A percentile compares a stretch with the other conserved stretches of the same genome.
Conservation (phyloP, 2,797 vertebrate genomes). For the Molossus molossus region DNA sequence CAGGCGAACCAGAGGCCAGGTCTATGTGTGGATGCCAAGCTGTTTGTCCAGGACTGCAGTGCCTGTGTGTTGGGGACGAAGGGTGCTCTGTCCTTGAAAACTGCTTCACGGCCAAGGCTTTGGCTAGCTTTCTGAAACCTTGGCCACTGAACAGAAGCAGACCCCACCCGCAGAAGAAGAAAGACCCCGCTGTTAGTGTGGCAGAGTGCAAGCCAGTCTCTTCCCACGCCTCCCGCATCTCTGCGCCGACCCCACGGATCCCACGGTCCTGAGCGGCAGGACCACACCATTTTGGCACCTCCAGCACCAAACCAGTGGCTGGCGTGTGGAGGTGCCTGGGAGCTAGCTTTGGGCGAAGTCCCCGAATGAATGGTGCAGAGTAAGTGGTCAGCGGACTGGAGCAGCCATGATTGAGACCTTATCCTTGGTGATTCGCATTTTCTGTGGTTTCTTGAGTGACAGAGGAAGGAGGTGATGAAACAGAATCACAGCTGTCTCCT, state of each 20-base stretch:
- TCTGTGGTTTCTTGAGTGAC: background rate
- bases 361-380: background rate
- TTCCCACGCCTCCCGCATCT: background rate
- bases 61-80: background rate
- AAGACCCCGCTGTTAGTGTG: background rate
- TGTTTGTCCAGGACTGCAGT: background rate
- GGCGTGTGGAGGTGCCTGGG: background rate
- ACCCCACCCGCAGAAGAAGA: background rate
- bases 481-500: background rate
- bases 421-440: background rate
- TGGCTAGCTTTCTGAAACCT: background rate
- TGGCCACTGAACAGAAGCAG: background rate
- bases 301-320: background rate
- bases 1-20: background rate
- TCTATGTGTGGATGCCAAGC: background rate
- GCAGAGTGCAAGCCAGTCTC: background rate
- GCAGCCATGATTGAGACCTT: background rate
- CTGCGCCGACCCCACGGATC: background rate
- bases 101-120: background rate
- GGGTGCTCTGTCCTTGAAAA: conserved; percentile 22
- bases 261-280: background rate
- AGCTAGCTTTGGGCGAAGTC: background rate
- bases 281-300: background rate
- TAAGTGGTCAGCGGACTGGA: background rate
- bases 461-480: background rate